Percentiles rank a stretch among this genome's conserved stretches.
Evolutionary conservation across 1,140 invertebrate species (phyloP).

Genomic region (Cotesia glomerata): DNA sequence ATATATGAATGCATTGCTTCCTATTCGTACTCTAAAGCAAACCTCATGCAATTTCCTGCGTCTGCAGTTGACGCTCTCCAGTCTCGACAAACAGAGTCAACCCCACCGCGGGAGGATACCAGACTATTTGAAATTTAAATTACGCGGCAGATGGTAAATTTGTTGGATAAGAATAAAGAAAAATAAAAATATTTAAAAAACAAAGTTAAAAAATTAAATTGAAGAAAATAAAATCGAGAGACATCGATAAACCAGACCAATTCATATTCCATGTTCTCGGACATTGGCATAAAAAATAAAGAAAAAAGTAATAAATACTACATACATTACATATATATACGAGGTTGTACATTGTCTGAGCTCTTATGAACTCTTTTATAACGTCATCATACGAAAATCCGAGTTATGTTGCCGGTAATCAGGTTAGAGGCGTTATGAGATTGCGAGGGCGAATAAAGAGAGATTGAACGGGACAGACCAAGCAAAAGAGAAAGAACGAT

Average conservation of each 20-base stretch:
- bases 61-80: slow-evolving; percentile 20
- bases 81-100: not conserved
- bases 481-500: not conserved
- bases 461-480: not conserved
- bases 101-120: not conserved
- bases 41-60: slow-evolving; percentile 9
- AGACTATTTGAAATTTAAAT: slow-evolving; percentile 30
- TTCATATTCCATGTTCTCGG: not conserved
- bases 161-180: not conserved
- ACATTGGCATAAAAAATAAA: not conserved
- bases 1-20: no score
- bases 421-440: slow-evolving; percentile 11
- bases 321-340: no score
- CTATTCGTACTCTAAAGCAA: not conserved
- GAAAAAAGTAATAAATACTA: not conserved
- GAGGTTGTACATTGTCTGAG: no score
- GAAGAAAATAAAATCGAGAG: not conserved
- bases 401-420: slow-evolving; percentile 7
- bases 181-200: not conserved
- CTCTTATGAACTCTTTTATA: not conserved
- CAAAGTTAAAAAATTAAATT: not conserved
- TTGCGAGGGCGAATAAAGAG: not conserved
- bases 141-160: slow-evolving; percentile 19
- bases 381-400: no score
- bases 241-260: not conserved